Conservation (phyloP, 2,113 vertebrate genomes). For the Calcarius ornatus region DNA sequence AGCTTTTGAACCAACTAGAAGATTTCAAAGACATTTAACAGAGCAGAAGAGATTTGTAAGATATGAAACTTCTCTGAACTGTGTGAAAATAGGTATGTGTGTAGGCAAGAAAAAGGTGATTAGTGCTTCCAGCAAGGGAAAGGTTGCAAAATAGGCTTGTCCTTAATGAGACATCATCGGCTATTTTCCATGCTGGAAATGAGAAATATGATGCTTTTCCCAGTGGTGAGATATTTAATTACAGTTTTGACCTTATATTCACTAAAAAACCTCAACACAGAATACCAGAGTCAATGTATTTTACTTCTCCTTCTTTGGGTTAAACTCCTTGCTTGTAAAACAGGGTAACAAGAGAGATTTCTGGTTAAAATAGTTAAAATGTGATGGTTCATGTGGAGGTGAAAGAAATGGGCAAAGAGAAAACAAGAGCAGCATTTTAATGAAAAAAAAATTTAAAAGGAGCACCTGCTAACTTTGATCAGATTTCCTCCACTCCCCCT, state of each 20-base stretch:
- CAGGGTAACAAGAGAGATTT: neutral
- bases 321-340: neutral
- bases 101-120: conserved; percentile 8
- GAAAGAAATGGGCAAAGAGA: conserved; percentile 15
- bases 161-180: neutral
- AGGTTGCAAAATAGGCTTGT: conserved; percentile 16
- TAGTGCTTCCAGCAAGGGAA: conserved; percentile 16
- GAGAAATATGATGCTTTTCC: conserved; percentile 33
- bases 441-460: neutral
- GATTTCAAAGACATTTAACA: neutral
- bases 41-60: neutral
- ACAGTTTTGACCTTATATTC: conserved; percentile 42
- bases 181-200: conserved; percentile 41
- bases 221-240: conserved; percentile 42
- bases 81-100: neutral
- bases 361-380: conserved; percentile 16
- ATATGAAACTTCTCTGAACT: neutral
- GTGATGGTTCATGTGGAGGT: conserved; percentile 24
- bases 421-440: conserved; percentile 50
- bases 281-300: neutral
- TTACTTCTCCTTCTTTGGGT: neutral
- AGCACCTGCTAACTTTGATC: conserved; percentile 64
- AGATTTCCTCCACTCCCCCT: conserved; percentile 43
- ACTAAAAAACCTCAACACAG: neutral
- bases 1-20: neutral